Base-by-base conservation (phyloP, 2,888 invertebrate species). In the Drosophila algonquin region DNA sequence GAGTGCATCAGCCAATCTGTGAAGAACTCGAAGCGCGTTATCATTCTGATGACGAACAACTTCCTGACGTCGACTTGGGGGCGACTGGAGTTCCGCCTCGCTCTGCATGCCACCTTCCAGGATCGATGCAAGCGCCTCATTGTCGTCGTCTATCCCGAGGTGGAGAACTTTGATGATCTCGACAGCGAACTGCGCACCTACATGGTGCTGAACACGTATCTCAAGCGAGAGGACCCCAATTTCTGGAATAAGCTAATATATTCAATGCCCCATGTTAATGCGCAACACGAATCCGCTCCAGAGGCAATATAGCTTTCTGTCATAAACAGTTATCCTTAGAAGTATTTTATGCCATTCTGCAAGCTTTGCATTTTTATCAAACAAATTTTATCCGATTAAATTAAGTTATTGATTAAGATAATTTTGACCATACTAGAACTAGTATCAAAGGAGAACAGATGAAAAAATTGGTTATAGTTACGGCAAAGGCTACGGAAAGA, bases 61-160 rank as follows among this genome's bases (percentile, higher is more conserved):
- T 76, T 73, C 21, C 9, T 73, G 1, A 52, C 59, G 6, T 76
- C 73, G n/a, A 62, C 73, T 14, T 76, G 73, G 76, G 76, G 76
- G 1, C 63, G 63, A 1, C 63, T 76, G 6, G 76, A 74, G 54
- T 76, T 76, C 32, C 74, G 74, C 0, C 30, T 57, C 3, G 74
- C 76, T 18, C 53, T 76, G 8, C 62, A 63, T n/a, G 74, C 70
- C 32, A 71, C 60, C 21, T 71, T 59, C 0, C 14, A 63, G 12
- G 71, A 76, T 14, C 55, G 53, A 4, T 40, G 56, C 57, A 76
- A 76, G 35, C 74, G 74, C 2, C 35, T 74, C 16, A 74, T 76
- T 18, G 56, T 76, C 2, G 70, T 76, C 24, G 45, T 76, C 3
- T 76, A 76, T 60, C 76, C 70, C 2, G 74, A 70, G 0, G 57